phyloP scores from a whole-genome alignment of 2,113 vertebrate genomes.

The Tringa solitaria region DNA sequence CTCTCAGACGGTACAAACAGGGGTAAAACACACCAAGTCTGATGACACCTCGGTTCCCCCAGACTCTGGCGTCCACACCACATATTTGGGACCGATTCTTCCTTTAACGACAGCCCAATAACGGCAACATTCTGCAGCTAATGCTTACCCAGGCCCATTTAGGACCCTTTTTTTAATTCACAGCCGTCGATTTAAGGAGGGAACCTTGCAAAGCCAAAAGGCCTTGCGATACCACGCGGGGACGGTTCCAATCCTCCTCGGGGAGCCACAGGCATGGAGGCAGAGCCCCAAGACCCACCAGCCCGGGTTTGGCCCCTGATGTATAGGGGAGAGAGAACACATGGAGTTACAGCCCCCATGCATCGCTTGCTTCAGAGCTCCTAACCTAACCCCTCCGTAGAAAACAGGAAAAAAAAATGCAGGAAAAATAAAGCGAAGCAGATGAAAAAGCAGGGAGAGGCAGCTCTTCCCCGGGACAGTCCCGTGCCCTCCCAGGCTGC shows the following conservation, averaged over 20 bases:
- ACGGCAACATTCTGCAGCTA: rapidly evolving
- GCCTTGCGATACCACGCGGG: rapidly evolving
- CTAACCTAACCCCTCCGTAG: no score
- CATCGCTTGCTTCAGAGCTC: not conserved
- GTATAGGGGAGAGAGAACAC: not conserved
- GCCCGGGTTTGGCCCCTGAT: not conserved
- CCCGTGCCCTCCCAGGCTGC: not conserved
- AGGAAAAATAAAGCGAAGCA: not conserved
- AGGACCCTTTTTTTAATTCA: not conserved
- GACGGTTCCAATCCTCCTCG: rapidly evolving
- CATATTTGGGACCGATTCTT: not conserved
- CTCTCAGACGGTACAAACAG: rapidly evolving
- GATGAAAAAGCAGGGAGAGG: not conserved
- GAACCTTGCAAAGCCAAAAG: not conserved
- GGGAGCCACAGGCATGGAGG: not conserved
- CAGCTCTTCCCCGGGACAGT: not conserved
- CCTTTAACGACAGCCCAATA: not conserved
- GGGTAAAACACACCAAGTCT: rapidly evolving
- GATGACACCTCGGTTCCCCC: rapidly evolving
- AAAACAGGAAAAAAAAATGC: not conserved
- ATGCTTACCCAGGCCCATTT: not conserved
- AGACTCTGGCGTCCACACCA: not conserved
- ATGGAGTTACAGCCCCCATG: not conserved
- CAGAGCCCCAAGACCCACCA: not conserved
- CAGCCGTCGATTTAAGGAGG: rapidly evolving